Conservation (phyloP, 2,888 invertebrate species). For the Caenorhabditis macrosperma region DNA sequence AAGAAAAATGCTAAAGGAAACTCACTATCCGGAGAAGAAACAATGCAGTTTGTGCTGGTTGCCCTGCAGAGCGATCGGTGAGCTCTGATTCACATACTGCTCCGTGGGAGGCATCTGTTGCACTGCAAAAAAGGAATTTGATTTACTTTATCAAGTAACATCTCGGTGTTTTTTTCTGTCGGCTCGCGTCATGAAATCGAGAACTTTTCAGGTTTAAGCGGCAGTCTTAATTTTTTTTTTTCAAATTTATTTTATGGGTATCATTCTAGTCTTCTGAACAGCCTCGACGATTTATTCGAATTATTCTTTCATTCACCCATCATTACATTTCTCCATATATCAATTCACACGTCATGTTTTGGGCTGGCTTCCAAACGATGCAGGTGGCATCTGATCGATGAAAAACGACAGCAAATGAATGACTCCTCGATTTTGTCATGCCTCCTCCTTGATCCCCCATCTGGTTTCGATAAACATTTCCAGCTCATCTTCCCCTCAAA, state of each 20-base stretch:
- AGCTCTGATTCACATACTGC: constrained; percentile 79
- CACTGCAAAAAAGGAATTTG: constrained; percentile 52
- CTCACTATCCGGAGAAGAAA: constrained; percentile 82
- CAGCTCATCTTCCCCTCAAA: background rate
- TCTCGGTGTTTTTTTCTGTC: background rate
- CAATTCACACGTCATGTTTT: constrained; percentile 2
- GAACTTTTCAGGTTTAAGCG: no score
- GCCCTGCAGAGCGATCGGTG: constrained; percentile 79
- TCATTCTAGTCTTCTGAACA: no score
- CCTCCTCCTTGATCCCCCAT: background rate
- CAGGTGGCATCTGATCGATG: constrained; percentile 43
- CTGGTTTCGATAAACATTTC: constrained; percentile 43
- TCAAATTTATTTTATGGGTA: no score
- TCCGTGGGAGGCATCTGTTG: constrained; percentile 68
- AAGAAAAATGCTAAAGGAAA: constrained; percentile 46
- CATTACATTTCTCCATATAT: constrained; percentile 12
- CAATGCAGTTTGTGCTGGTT: constrained; percentile 81
- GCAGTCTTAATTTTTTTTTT: no score
- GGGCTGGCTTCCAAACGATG: constrained; percentile 11
- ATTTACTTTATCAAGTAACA: background rate
- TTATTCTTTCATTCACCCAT: no score
- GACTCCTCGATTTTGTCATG: constrained; percentile 28
- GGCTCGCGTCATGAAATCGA: no score
- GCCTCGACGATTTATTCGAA: no score
- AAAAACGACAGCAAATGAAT: constrained; percentile 1